Evolutionary conservation across 2,113 vertebrate genomes (phyloP).

Genomic region (Tragelaphus scriptus): DNA sequence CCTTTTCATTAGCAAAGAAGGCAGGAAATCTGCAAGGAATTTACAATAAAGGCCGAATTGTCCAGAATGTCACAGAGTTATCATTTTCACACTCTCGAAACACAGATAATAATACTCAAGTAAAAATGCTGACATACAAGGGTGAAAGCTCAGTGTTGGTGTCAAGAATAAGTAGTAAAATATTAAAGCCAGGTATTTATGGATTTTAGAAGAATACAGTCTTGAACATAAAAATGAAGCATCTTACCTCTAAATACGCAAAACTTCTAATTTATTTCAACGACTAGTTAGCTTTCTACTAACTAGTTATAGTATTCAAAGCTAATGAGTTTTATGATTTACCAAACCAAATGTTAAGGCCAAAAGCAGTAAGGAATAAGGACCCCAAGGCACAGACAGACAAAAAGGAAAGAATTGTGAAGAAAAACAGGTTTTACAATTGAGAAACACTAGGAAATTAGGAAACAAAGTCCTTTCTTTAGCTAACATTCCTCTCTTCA

Average conservation of each 20-base stretch:
- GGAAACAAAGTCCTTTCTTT: neutral
- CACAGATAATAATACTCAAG: neutral
- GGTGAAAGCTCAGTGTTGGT: neutral
- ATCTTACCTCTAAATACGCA: neutral
- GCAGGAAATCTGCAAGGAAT: neutral
- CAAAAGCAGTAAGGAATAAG: neutral
- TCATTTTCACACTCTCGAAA: neutral
- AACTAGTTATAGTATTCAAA: neutral
- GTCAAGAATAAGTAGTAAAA: neutral
- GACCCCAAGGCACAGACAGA: neutral
- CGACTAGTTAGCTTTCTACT: neutral
- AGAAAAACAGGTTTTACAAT: neutral
- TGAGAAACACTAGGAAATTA: neutral
- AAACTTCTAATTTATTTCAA: neutral
- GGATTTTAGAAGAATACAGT: neutral
- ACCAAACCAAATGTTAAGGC: neutral
- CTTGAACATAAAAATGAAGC: neutral
- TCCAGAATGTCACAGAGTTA: neutral
- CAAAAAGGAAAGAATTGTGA: neutral
- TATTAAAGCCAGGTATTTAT: neutral
- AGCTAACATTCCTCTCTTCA: neutral
- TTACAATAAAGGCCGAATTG: neutral
- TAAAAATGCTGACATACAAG: neutral
- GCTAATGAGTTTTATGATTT: neutral
- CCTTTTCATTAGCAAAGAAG: neutral